phyloP scores from a whole-genome alignment of 92 coral and sea anemone genomes.

The Galaxea fascicularis region DNA sequence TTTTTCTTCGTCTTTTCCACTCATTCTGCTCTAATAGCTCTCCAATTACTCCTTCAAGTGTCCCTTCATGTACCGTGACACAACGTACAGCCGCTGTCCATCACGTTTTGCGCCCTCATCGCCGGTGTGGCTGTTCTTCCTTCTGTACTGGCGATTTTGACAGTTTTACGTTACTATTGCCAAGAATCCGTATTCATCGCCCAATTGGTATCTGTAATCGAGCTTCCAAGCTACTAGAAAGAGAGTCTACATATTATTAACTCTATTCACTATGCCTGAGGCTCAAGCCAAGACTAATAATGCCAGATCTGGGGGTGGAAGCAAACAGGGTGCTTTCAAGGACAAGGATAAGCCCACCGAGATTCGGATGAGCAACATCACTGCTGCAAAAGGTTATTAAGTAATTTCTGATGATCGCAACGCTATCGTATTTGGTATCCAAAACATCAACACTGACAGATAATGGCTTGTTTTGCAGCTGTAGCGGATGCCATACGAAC shows the following conservation, averaged over 20 bases:
- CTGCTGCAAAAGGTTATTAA: constrained; percentile 91
- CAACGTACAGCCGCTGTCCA: constrained; percentile 2
- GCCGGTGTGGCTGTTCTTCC: constrained; percentile 4
- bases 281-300: constrained; percentile 55
- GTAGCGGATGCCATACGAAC: constrained; percentile 97
- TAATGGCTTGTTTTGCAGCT: constrained; percentile 56
- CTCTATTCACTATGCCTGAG: constrained; percentile 78
- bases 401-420: background rate
- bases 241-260: background rate
- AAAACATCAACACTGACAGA: background rate
- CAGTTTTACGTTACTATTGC: background rate
- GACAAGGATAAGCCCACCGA: constrained; percentile 96
- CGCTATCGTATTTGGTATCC: background rate
- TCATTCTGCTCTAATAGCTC: background rate
- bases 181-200: constrained; percentile 29
- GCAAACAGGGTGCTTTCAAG: constrained; percentile 85
- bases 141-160: background rate
- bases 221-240: background rate
- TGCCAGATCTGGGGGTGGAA: constrained; percentile 29
- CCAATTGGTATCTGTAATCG: background rate
- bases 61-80: constrained; percentile 4
- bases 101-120: background rate
- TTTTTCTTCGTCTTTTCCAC: background rate
- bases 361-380: constrained; percentile 95
- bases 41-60: no score